Evolutionary conservation across 2,888 invertebrate species (phyloP).

Genomic region (Megastigmus dorsalis): DNA sequence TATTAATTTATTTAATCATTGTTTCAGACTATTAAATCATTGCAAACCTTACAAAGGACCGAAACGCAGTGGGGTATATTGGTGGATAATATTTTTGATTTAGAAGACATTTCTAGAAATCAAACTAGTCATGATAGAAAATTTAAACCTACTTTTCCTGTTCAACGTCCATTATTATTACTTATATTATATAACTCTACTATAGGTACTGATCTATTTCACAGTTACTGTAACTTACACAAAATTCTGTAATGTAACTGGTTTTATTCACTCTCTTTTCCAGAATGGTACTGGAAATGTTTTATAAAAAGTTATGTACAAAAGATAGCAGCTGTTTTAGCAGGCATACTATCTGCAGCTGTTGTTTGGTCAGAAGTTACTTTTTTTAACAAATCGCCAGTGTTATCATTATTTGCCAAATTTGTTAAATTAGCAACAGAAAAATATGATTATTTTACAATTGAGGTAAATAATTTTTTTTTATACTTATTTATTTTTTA

Average conservation of each 20-base stretch:
- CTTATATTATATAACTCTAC: conserved; percentile 81
- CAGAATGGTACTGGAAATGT: conserved; percentile 99
- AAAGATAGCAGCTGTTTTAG: conserved; percentile 82
- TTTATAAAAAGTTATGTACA: conserved; percentile 85
- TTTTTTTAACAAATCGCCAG: conserved; percentile 94
- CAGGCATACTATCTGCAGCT: conserved; percentile 87
- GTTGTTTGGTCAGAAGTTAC: conserved; percentile 99
- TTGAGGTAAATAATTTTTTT: conserved; percentile 82
- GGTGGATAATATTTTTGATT: conserved; percentile 84
- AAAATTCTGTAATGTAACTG: too few species aligned
- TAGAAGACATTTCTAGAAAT: conserved; percentile 93
- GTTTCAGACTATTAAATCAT: conserved; percentile 85
- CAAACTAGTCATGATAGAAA: conserved; percentile 78
- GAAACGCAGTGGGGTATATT: conserved; percentile 95
- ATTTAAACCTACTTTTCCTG: conserved; percentile 84
- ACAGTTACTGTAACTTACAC: too few species aligned
- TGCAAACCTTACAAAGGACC: conserved; percentile 94
- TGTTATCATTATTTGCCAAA: conserved; percentile 96
- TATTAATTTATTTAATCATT: conserved; percentile 37
- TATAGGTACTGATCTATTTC: conserved; percentile 78
- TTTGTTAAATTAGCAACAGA: conserved; percentile 88
- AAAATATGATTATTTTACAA: conserved; percentile 93
- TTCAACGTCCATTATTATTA: conserved; percentile 78
- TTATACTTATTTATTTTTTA: not conserved
- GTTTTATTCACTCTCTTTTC: conserved; percentile 46